Percentiles rank a stretch among this genome's conserved stretches.
Conservation (phyloP, 2,888 invertebrate genomes). For the Cryptocheilus praepositus region DNA sequence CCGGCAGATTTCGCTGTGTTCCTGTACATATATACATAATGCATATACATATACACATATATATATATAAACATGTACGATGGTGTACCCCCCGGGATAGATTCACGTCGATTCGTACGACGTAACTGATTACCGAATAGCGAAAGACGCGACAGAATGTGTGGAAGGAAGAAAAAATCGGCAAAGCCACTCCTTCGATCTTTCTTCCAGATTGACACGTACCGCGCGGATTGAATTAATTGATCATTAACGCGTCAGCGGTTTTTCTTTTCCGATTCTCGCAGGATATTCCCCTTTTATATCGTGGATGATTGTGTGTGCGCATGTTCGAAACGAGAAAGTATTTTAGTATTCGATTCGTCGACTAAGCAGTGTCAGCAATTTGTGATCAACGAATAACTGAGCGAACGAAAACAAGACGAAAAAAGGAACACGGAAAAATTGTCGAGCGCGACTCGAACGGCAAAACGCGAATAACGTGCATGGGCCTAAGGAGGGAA, state of each 20-base stretch:
- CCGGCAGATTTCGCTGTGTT: constrained; percentile 41
- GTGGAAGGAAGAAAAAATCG: no score
- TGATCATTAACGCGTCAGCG: not conserved
- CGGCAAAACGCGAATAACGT: no score
- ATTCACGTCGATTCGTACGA: not conserved
- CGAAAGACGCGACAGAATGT: no score
- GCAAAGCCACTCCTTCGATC: no score
- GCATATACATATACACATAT: constrained; percentile 39
- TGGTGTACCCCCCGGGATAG: constrained; percentile 46
- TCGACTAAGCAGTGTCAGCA: constrained; percentile 3
- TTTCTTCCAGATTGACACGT: no score
- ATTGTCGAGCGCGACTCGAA: no score
- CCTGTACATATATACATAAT: constrained; percentile 51
- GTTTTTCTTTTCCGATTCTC: not conserved
- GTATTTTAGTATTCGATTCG: constrained; percentile 35
- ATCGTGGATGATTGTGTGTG: not conserved
- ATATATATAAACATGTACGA: constrained; percentile 50
- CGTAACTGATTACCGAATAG: no score
- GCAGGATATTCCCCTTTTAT: constrained; percentile 14
- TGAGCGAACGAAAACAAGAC: no score
- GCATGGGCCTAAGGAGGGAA: constrained; percentile 12
- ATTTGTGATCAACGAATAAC: no score
- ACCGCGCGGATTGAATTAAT: no score
- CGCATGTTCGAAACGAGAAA: constrained; percentile 24
- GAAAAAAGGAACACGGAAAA: not conserved